Evolutionary conservation across 1,140 invertebrate genomes (phyloP).

Genomic region (Maniola jurtina): DNA sequence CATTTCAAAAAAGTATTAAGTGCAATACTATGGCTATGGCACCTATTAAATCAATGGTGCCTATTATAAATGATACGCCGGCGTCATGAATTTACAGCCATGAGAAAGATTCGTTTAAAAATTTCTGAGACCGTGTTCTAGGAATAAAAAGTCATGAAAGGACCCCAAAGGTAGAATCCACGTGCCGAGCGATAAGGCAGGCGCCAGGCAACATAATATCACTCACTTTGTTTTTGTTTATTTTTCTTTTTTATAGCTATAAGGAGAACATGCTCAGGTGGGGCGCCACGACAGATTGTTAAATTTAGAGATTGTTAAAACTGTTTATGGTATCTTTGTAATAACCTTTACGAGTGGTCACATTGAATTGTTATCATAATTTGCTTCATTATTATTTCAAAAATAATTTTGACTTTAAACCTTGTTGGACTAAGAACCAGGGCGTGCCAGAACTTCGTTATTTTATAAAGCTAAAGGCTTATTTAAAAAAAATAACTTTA

Average conservation of each 20-base stretch:
- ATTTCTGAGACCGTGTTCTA: conserved; percentile 36
- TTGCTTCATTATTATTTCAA: too few species aligned
- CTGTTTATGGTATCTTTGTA: conserved; percentile 44
- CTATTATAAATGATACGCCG: neutral
- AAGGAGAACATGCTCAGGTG: conserved; percentile 22
- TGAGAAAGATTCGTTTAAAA: conserved; percentile 5
- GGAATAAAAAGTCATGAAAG: conserved; percentile 44
- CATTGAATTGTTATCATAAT: conserved; percentile 5
- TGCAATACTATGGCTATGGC: too few species aligned
- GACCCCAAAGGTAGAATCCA: conserved; percentile 42
- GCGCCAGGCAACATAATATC: conserved; percentile 54
- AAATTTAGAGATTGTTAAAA: conserved; percentile 48
- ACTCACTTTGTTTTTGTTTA: conserved; percentile 52
- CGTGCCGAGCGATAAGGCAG: conserved; percentile 63
- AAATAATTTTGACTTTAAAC: too few species aligned
- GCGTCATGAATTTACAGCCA: neutral
- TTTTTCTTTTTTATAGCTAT: conserved; percentile 31
- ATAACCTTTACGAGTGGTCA: conserved; percentile 43
- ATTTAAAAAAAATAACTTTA: too few species aligned
- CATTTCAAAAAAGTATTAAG: neutral
- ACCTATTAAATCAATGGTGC: too few species aligned
- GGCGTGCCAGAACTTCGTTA: too few species aligned
- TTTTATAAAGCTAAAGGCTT: too few species aligned
- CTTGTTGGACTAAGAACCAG: too few species aligned
- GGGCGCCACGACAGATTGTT: conserved; percentile 59